Evolutionary conservation across 2,797 vertebrate genomes (phyloP).

Genomic region (Enteromius trimaculatus): DNA sequence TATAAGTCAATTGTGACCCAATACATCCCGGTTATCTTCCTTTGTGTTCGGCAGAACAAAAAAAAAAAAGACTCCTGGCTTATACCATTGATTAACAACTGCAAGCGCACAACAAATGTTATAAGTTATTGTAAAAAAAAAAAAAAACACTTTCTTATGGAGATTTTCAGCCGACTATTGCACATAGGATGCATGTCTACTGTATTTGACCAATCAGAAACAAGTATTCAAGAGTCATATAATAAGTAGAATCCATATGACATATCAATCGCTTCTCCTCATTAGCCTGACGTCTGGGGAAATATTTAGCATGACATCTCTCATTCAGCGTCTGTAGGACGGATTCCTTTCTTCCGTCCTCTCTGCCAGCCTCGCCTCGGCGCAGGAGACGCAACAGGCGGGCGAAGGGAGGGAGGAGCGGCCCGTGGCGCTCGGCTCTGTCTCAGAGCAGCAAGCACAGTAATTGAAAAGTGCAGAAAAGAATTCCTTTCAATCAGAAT

Average conservation of each 20-base stretch:
- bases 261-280: slow-evolving; percentile 45
- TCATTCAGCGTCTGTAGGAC: slow-evolving; percentile 53
- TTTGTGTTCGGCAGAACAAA: too few species aligned
- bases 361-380: slow-evolving; percentile 58
- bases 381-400: slow-evolving; percentile 56
- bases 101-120: not conserved
- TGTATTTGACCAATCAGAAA: slow-evolving; percentile 6
- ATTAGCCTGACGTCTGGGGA: slow-evolving; percentile 53
- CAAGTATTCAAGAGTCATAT: not conserved
- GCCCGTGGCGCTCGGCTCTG: slow-evolving; percentile 17
- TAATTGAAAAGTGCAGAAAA: slow-evolving; percentile 76
- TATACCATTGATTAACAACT: not conserved
- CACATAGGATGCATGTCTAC: not conserved
- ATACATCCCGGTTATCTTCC: too few species aligned
- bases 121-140: not conserved
- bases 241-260: not conserved
- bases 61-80: not conserved
- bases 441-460: slow-evolving; percentile 57
- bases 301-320: slow-evolving; percentile 45
- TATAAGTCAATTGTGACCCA: too few species aligned
- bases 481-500: slow-evolving; percentile 73
- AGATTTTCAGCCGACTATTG: not conserved
- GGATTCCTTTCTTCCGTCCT: slow-evolving; percentile 41
- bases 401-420: slow-evolving; percentile 21
- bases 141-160: not conserved